These are phyloP conservation scores for Chelonus formosanus DNA, from an alignment of 2,888 invertebrate species.

Conservation along the genomic window DNA sequence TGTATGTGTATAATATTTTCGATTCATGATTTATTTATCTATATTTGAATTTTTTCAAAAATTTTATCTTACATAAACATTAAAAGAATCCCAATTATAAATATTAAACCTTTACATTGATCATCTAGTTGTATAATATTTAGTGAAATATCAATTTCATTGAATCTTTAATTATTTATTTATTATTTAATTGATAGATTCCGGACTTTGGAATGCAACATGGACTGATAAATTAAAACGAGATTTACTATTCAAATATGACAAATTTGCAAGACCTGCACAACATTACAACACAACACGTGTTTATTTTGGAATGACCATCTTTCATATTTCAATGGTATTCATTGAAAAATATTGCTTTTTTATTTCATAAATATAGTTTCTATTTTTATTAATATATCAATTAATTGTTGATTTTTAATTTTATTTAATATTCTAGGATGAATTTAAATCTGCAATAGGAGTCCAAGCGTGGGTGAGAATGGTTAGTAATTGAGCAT, in stretches of 20 bases:
- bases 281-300: constrained; percentile 67
- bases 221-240: constrained; percentile 68
- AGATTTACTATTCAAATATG: constrained; percentile 69
- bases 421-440: constrained; percentile 53
- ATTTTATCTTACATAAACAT: too few relatives aligned
- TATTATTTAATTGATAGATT: constrained; percentile 40
- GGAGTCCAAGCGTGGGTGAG: constrained; percentile 70
- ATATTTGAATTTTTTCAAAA: neutral
- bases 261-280: constrained; percentile 69
- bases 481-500: constrained; percentile 66
- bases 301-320: constrained; percentile 69
- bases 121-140: too few relatives aligned
- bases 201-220: constrained; percentile 68
- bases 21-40: neutral
- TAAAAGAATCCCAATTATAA: too few relatives aligned
- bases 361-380: too few relatives aligned
- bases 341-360: too few relatives aligned
- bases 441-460: constrained; percentile 72
- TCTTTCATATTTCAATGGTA: constrained; percentile 73
- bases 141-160: too few relatives aligned
- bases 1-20: neutral
- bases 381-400: too few relatives aligned
- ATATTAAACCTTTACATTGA: too few relatives aligned
- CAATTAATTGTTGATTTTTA: constrained; percentile 7
- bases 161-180: constrained; percentile 11